Conservation (phyloP, 2,888 invertebrate species). For the Polyploca ridens region DNA sequence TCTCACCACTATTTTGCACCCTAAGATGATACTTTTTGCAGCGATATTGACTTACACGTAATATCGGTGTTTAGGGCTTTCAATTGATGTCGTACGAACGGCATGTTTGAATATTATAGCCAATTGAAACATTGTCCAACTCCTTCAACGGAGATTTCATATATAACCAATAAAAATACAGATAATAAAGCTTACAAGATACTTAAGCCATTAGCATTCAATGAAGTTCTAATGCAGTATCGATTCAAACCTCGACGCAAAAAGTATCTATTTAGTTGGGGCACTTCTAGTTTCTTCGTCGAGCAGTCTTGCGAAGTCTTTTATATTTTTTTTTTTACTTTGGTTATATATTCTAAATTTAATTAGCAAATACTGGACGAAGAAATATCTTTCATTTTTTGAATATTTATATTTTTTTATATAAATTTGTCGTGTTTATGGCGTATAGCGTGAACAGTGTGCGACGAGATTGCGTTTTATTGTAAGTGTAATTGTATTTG, state of each 20-base stretch:
- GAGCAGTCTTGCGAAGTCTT: slow-evolving; percentile 61
- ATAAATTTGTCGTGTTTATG: slow-evolving; percentile 42
- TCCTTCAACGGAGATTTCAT: not conserved
- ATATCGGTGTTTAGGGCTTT: not conserved
- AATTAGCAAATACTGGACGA: slow-evolving; percentile 62
- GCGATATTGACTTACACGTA: not conserved
- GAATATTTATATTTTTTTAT: slow-evolving; percentile 29
- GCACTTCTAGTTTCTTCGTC: slow-evolving; percentile 51
- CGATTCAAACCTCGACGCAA: slow-evolving; percentile 5
- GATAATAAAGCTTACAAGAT: not conserved
- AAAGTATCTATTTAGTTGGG: slow-evolving; percentile 12
- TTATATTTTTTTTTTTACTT: slow-evolving; percentile 37
- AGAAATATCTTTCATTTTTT: slow-evolving; percentile 43
- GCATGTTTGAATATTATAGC: not conserved
- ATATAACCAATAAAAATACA: not conserved
- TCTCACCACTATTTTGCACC: not conserved
- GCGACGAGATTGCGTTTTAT: slow-evolving; percentile 51
- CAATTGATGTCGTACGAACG: not conserved
- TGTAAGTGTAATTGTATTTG: slow-evolving; percentile 74
- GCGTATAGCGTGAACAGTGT: slow-evolving; percentile 44
- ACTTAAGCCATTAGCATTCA: slow-evolving; percentile 1
- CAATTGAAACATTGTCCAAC: not conserved
- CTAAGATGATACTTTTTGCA: not conserved
- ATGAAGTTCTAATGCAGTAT: not conserved
- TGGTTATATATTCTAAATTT: slow-evolving; percentile 54